These are phyloP conservation scores for Nematopogon swammerdamellus DNA, from an alignment of 2,888 invertebrate species.

Conservation along the genomic window DNA sequence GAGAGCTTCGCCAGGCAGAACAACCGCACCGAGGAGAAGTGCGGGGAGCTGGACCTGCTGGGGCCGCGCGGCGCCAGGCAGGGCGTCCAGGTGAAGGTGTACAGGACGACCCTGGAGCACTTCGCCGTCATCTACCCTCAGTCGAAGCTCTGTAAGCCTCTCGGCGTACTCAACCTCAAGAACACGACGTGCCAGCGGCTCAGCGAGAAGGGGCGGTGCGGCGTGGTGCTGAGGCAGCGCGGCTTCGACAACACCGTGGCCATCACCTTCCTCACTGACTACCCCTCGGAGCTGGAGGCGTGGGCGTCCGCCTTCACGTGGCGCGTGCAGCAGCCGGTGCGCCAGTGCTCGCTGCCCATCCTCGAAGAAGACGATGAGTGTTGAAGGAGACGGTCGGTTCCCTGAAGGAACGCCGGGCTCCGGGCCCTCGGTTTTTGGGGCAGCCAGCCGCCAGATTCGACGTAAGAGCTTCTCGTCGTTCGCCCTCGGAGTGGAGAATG, in stretches of 20 bases:
- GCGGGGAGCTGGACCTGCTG: constrained; percentile 59
- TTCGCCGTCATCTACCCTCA: constrained; percentile 64
- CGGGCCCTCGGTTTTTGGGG: too few species aligned
- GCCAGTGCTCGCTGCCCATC: constrained; percentile 56
- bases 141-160: constrained; percentile 59
- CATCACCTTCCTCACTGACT: constrained; percentile 55
- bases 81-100: constrained; percentile 61
- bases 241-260: constrained; percentile 61
- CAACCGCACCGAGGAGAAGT: constrained; percentile 57
- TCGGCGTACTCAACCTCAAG: constrained; percentile 59
- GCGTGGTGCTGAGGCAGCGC: constrained; percentile 58
- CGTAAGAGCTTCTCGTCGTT: too few species aligned
- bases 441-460: too few species aligned
- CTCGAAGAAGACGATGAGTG: constrained; percentile 60
- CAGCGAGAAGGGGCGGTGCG: constrained; percentile 25
- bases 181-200: constrained; percentile 57
- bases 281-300: constrained; percentile 54
- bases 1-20: neutral
- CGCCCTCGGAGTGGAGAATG: too few species aligned
- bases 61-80: constrained; percentile 57
- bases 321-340: constrained; percentile 39
- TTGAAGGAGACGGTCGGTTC: constrained; percentile 8
- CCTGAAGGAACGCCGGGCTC: neutral
- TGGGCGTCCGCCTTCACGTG: constrained; percentile 60
- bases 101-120: constrained; percentile 61